Percentiles rank a stretch among this genome's conserved stretches.
Conservation (phyloP, 2,888 invertebrate species). For the Bombylius discolor region DNA sequence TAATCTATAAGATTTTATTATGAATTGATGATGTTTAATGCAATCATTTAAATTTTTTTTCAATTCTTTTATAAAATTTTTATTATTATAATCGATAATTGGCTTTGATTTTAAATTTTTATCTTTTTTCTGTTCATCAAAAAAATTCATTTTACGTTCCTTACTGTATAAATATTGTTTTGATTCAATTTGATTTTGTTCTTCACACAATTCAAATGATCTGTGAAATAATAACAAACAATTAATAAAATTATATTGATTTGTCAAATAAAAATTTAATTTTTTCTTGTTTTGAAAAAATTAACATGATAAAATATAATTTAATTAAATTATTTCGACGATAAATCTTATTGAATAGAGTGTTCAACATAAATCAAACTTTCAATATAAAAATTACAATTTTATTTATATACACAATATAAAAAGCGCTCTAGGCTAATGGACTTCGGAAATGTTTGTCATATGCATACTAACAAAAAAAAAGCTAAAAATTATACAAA, state of each 20-base stretch:
- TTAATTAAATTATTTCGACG: no score
- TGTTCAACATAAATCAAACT: no score
- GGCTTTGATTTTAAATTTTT: neutral
- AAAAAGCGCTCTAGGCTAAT: no score
- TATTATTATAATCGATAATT: neutral
- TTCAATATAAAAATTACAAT: no score
- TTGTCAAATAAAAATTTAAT: neutral
- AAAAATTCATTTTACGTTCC: conserved; percentile 3
- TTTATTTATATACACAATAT: no score
- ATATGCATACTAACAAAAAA: no score
- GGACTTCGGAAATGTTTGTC: no score
- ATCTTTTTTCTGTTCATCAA: neutral
- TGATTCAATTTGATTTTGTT: conserved; percentile 1
- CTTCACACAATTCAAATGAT: neutral
- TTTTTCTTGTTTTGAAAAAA: no score
- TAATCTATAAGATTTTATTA: conserved; percentile 16
- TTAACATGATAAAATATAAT: no score
- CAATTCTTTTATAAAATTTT: neutral
- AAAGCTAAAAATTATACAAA: no score
- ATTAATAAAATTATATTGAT: neutral
- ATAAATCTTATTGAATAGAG: no score
- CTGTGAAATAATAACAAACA: neutral
- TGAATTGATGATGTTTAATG: conserved; percentile 19
- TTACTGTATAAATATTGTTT: conserved; percentile 8
- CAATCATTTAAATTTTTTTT: conserved; percentile 15